Evolutionary conservation across 1,140 invertebrate genomes (phyloP).

Genomic region (Probaryconus sp.): DNA sequence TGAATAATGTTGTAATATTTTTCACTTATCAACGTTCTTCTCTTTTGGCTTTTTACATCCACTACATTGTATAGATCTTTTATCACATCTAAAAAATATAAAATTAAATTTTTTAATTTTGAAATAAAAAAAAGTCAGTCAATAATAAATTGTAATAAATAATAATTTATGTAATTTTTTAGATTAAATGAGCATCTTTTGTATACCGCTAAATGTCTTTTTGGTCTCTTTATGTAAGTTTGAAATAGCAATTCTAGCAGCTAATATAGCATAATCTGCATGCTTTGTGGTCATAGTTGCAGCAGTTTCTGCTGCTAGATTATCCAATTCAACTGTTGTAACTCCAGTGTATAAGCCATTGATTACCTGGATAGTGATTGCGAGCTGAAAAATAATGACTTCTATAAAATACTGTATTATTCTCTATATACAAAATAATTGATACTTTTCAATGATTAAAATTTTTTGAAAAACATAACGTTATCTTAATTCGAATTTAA

Average conservation of each 20-base stretch:
- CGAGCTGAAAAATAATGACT: constrained; percentile 79
- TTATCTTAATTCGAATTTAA: too few species aligned
- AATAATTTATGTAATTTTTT: too few species aligned
- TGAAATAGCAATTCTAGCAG: constrained; percentile 96
- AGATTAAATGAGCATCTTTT: constrained; percentile 12
- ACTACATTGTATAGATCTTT: constrained; percentile 89
- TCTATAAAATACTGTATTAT: background rate
- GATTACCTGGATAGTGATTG: constrained; percentile 93
- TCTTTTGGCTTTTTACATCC: constrained; percentile 84
- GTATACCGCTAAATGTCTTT: constrained; percentile 90
- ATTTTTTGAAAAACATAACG: too few species aligned
- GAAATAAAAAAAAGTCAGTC: too few species aligned
- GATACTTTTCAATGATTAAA: too few species aligned
- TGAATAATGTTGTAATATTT: constrained; percentile 90
- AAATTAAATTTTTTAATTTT: constrained; percentile 9
- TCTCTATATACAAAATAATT: background rate
- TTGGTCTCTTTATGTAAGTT: constrained; percentile 99
- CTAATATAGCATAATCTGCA: constrained; percentile 97
- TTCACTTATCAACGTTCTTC: constrained; percentile 90
- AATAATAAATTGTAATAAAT: too few species aligned
- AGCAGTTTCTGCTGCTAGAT: constrained; percentile 97
- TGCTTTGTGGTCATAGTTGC: constrained; percentile 97
- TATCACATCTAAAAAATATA: constrained; percentile 89
- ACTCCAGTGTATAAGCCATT: constrained; percentile 96
- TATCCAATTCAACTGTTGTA: constrained; percentile 97